Evolutionary conservation across 2,888 invertebrate genomes (phyloP), one percentile per base, ranked within the genome.

Genomic region (Tridacna gigas): DNA sequence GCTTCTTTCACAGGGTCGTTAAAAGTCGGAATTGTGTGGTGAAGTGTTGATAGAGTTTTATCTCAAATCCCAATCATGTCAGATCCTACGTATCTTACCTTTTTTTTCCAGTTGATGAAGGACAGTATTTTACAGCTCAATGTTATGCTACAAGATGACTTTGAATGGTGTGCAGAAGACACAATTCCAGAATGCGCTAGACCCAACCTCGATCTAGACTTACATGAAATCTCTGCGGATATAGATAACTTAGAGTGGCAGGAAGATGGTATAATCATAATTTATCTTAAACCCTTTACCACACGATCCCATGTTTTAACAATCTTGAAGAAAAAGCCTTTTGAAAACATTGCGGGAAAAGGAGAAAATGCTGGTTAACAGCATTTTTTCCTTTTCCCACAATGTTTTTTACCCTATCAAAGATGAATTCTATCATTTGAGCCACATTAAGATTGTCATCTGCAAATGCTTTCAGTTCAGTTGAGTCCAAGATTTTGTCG

Each of bases 111-210:
- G 71, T 20, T 71, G 26, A 71, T 71, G 71, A 71, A 71, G 15
- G 71, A 71, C 51, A 71, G 22, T 26, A 71, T 71, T 13, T n/a
- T 47, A 18, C 71, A 71, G 22, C 71, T 71, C 12, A 71, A 71
- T 25, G 25, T n/a, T 9, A 51, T 71, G 51, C 45, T 71, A 51
- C 71, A 71, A 25, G 47, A 71, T 26, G 51, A 51, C n/a, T 51
- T 20, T 51, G 51, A 71, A 25, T 71, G 71, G 47, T 47, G n/a
- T 12, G 47, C 71, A 51, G 71, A 71, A 13, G 25, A 13, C 51
- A 22, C 25, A 2, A 13, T 71, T 18, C 22, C 25, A 15, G n/a
- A 51, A 13, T 47, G 47, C 26, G 18, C 25, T 2, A 25, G 22
- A 48, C 71, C 71, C 0, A 51, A 71, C 13, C 22, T 71, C 25